Evolutionary conservation across 2,888 invertebrate species (phyloP), one percentile per base, ranked within the genome.

Genomic region (Lathronympha strigana): DNA sequence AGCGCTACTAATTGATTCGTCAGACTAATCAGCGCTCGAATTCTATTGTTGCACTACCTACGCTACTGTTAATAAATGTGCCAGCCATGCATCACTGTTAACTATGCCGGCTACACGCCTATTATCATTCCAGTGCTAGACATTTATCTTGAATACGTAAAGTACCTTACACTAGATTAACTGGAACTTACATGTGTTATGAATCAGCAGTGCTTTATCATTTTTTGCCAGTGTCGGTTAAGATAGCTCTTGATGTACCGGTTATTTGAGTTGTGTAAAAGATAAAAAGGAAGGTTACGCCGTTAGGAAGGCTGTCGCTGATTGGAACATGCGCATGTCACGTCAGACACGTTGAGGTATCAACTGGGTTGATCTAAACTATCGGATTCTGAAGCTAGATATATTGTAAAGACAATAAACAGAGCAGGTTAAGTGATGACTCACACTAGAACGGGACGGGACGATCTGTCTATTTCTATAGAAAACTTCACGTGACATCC

Each of bases 151-250:
- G 58, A 64, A 64, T 25, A 45, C 40, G 36, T 4, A 25, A 49
- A 17, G 33, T n/a, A 40, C 25, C 40, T 43, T 33, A 43, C 58
- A 60, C 64, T 64, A 60, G 58, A 60, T 64, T 64, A 64, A 28
- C 58, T 53, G 23, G 58, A 64, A 53, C 33, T 58, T 17, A 60
- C 58, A 25, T 4, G 43, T 40, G 23, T 21, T 63, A 33, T 49
- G 25, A 36, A 47, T 47, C 47, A 49, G 25, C 17, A 47, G 17
- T 47, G 55, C 9, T 53, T 45, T 58, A 19, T 6, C 15, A 19
- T 5, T 19, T 40, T 58, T 64, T 36, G 43, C 51, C n/a, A 21
- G 19, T 47, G 45, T 36, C 36, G n/a, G 28, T 31, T 50, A 15
- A 63, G 49, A 57, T 63, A 49, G 36, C 28, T 23, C 47, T 54